Base-by-base conservation (phyloP, 2,888 invertebrate species). In the Gandaritis pyraliata region DNA sequence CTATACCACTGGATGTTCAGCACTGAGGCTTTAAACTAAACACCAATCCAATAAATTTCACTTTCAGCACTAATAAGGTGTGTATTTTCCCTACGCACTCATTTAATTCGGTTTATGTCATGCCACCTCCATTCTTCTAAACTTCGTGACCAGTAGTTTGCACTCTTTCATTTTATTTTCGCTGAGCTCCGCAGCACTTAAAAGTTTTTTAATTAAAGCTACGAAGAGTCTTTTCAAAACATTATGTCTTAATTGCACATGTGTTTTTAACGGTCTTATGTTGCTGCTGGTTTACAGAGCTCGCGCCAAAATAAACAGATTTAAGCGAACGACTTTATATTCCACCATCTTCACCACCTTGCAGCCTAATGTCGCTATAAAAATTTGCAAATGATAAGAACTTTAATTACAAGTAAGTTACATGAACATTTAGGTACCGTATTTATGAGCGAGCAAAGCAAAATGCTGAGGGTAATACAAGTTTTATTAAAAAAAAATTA, bases 151-250 rank as follows among this genome's bases (percentile, higher is more conserved):
- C 48, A 48, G 47, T 8, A 47, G 48, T 48, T 15, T 46, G n/a
- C 33, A 45, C 39, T 50, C 23, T 13, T 46, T 46, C 18, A 33
- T 49, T 30, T 55, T 50, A n/a, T 56, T 43, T 41, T 43, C 29
- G 18, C 47, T 36, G 51, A 33, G 41, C 41, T 39, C 11, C 36
- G 41, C n/a, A 55, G 50, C 38, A 45, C 48, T 48, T 57, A 52
- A 61, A 38, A 41, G 45, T 50, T 55, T 56, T 55, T 56, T 56
- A 56, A 51, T 61, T 61, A 56, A 51, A 56, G 33, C 15, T 56
- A 16, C 11, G 15, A 33, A 33, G 30, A 15, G 47, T 11, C 18
- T 36, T 47, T 45, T 38, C 10, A 43, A 30, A 33, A 57, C 33
- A 33, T 18, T 49, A 49, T 12, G 36, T 48, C 48, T 49, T 49